A percentile compares a stretch with the other conserved stretches of the same genome.
Evolutionary conservation across 2,797 vertebrate genomes (phyloP).

Genomic region (Thalassophryne amazonica): DNA sequence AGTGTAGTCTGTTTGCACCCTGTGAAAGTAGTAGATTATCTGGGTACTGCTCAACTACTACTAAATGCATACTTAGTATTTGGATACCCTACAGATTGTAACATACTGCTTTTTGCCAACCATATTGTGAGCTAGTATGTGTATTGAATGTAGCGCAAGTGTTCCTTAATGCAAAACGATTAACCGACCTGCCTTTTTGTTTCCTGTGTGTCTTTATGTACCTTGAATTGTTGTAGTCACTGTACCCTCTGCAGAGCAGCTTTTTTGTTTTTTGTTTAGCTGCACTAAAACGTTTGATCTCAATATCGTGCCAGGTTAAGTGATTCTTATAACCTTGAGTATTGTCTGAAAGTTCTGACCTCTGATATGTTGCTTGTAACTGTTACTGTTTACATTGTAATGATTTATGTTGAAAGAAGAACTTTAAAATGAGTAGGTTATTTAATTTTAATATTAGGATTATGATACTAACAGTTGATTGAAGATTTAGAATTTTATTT

Average conservation of each 20-base stretch:
- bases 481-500: no score
- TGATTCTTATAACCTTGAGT: conserved; percentile 1
- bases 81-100: no score
- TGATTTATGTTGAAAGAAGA: conserved; percentile 4
- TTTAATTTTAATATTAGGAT: no score
- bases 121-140: no score
- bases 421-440: no score
- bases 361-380: conserved; percentile 7
- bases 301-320: conserved; percentile 26
- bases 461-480: no score
- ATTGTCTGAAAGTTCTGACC: neutral
- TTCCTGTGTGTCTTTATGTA: conserved; percentile 6
- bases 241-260: conserved; percentile 29
- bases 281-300: conserved; percentile 56
- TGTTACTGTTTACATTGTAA: neutral
- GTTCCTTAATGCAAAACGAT: neutral
- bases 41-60: no score
- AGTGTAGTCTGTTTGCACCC: no score
- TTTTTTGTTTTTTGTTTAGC: conserved; percentile 23
- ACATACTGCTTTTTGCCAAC: no score
- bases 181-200: conserved; percentile 13
- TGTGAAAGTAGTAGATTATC: no score
- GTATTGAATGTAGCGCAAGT: no score
- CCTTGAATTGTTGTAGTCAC: conserved; percentile 7
- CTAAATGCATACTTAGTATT: no score